Evolutionary conservation across 2,113 vertebrate species (phyloP).

Genomic region (Lophochroa leadbeateri): DNA sequence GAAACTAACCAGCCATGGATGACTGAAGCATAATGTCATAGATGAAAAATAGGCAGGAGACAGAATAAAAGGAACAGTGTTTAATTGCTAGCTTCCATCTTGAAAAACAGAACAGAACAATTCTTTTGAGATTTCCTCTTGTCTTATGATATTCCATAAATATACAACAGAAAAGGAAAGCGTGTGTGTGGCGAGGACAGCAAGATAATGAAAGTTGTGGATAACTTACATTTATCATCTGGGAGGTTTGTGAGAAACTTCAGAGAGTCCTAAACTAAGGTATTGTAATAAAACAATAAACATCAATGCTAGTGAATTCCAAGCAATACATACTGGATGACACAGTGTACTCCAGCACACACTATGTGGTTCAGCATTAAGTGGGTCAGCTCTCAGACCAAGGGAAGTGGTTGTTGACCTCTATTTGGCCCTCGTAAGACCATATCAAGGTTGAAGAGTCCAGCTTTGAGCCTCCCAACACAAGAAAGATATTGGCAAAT

Average conservation of each 20-base stretch:
- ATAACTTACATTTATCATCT: not conserved
- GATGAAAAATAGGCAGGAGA: slow-evolving; percentile 8
- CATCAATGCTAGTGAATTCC: not conserved
- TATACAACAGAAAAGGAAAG: not conserved
- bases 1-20: not conserved
- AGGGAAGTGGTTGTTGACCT: not conserved
- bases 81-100: not conserved
- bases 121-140: not conserved
- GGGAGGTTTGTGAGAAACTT: not conserved
- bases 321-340: not conserved
- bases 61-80: not conserved
- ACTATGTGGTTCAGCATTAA: not conserved
- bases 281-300: not conserved
- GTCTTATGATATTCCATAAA: not conserved
- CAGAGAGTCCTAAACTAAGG: not conserved
- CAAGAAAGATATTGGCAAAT: not conserved
- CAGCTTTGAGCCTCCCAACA: not conserved
- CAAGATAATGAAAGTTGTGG: not conserved
- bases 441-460: not conserved
- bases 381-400: not conserved
- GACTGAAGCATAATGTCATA: not conserved
- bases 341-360: not conserved
- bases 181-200: not conserved
- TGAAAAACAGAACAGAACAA: not conserved
- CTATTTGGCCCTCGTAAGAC: not conserved